Base-by-base conservation (phyloP, 1,140 invertebrate species). In the Thalassaphorura encarpata region DNA sequence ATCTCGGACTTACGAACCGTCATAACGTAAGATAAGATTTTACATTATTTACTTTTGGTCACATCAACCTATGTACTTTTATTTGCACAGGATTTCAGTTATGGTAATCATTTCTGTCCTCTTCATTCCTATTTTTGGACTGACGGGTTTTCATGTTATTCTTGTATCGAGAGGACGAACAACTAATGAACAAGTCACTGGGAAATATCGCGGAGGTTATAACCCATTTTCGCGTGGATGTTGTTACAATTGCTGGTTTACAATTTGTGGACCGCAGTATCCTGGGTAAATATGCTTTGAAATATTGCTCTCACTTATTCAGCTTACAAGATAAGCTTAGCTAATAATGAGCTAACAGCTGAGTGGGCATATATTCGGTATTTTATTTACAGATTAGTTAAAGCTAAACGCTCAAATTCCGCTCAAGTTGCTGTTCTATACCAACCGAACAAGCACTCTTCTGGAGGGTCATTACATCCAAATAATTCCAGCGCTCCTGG, bases 111-210 rank as follows among this genome's bases (percentile, higher is more conserved):
- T 95, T 67, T 81, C 82, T 21, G 70, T 99, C 52, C 74, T 99
- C 56, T 83, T 94, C 63, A 89, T 99, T 70, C 97, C 97, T 60
- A 95, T 99, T 63, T 85, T 94, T 73, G 96, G 95, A 64, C 76
- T 99, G 62, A 97, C 94, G 55, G 89, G 89, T 49, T 99, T 99
- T 75, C 96, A 99, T 73, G 85, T 97, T 75, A 84, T 98, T 62
- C 78, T 99, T 56, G 92, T 99, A 40, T 88, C 90, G 16, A 78
- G 92, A 67, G 97, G 96, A n/a, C 80, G 95, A 54, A 99, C 97
- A n/a, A 99, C 97, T 54, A 99, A 99, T 76, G 97, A 99, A 76
- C 96, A 99, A 79, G 93, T 98, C 29, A 97, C 95, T 3, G 93
- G 92, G 39, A 97, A 97, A 78, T 97, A 97, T 76, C 89, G 91